These are phyloP conservation scores for Rhaphigaster nebulosa DNA, from an alignment of 2,888 invertebrate genomes.

Conservation along the genomic window DNA sequence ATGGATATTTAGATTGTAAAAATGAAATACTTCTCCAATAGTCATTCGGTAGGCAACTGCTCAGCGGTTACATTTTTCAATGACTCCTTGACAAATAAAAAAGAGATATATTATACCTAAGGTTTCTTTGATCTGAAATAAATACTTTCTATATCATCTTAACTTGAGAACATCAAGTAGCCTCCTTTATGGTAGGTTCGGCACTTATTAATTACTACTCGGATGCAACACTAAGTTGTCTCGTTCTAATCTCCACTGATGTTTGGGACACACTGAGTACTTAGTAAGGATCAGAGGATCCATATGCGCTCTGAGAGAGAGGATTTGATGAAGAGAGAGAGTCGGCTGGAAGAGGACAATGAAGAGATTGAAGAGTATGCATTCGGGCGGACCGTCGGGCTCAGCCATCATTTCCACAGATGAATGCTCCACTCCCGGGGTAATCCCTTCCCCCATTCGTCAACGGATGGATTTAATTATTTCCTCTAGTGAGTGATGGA, in stretches of 20 bases:
- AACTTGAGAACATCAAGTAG: too few species aligned
- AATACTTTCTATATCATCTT: too few species aligned
- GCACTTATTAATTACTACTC: background rate
- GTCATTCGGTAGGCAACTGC: too few species aligned
- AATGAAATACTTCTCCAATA: too few species aligned
- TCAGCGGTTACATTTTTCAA: too few species aligned
- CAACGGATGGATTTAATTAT: background rate
- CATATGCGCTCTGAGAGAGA: background rate
- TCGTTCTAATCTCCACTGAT: background rate
- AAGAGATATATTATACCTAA: too few species aligned
- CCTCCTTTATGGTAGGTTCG: background rate
- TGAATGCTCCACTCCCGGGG: background rate
- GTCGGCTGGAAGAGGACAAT: background rate
- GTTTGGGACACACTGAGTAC: background rate
- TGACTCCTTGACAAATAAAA: too few species aligned
- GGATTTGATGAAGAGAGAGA: background rate
- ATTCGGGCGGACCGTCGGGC: background rate
- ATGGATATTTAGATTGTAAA: too few species aligned
- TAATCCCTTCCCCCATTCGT: constrained; percentile 18
- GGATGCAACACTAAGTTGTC: background rate
- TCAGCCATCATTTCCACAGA: background rate
- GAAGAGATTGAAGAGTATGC: background rate
- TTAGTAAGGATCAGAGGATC: background rate
- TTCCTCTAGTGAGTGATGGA: background rate
- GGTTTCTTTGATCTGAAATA: too few species aligned